phyloP scores from a whole-genome alignment of 1,140 invertebrate genomes.

The Heliothis subflexa region DNA sequence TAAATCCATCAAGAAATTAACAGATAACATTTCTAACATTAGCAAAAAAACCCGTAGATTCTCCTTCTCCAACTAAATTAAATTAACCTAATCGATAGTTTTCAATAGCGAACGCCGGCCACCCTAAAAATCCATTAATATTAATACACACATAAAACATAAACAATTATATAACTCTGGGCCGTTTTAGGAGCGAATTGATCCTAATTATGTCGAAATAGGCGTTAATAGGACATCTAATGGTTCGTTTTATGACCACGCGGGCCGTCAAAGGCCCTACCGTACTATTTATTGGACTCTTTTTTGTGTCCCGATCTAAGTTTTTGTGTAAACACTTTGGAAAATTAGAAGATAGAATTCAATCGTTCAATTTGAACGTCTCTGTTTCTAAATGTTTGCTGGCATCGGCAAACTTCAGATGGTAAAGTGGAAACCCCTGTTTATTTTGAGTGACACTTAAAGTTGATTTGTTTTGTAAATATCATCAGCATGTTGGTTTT shows the following conservation, averaged over 20 bases:
- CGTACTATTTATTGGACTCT: constrained; percentile 77
- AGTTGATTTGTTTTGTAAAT: constrained; percentile 27
- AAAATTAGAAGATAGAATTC: constrained; percentile 62
- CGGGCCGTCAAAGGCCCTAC: constrained; percentile 79
- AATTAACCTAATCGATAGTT: constrained; percentile 45
- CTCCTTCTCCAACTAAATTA: constrained; percentile 19
- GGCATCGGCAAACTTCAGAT: background rate
- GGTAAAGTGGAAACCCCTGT: constrained; percentile 22
- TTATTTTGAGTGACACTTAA: constrained; percentile 21
- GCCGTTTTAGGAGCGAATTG: constrained; percentile 71
- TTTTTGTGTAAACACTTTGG: constrained; percentile 76
- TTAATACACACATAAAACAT: constrained; percentile 68
- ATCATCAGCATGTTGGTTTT: constrained; percentile 17
- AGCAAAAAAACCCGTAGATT: constrained; percentile 40
- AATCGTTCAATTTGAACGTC: constrained; percentile 73
- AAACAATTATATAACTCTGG: constrained; percentile 75
- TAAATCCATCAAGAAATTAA: constrained; percentile 28
- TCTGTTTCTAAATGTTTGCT: constrained; percentile 47
- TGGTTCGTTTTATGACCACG: constrained; percentile 75
- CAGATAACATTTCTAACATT: constrained; percentile 20
- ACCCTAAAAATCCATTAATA: constrained; percentile 56
- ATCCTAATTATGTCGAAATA: constrained; percentile 84
- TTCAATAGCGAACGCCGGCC: constrained; percentile 39
- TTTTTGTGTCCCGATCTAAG: constrained; percentile 73
- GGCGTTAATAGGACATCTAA: constrained; percentile 84